Percentiles rank a stretch among this genome's conserved stretches.
phyloP scores from a whole-genome alignment of 2,797 vertebrate species.

The Garrulus glandarius region DNA sequence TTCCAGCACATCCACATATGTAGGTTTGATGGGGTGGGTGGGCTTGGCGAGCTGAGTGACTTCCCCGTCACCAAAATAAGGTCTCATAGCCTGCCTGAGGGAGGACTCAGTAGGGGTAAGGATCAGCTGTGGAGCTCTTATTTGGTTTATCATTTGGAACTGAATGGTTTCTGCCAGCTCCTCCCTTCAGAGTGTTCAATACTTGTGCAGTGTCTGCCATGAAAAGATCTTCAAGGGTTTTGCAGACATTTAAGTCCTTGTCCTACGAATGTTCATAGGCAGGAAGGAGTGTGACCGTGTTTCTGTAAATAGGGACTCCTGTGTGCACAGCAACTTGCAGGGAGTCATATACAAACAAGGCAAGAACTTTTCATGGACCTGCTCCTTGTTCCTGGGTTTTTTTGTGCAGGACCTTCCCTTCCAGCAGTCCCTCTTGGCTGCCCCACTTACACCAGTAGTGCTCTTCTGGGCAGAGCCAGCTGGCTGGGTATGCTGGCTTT shows the following conservation, averaged over 20 bases:
- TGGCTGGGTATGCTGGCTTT: neutral
- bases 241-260: neutral
- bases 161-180: neutral
- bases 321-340: accelerated
- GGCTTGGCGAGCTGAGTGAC: neutral
- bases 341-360: neutral
- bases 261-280: neutral
- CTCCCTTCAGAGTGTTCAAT: neutral
- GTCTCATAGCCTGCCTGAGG: neutral
- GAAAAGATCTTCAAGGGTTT: neutral
- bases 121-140: neutral
- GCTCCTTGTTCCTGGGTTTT: neutral
- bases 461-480: neutral
- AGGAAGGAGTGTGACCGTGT: neutral
- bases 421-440: neutral
- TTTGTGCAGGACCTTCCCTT: neutral
- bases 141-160: neutral
- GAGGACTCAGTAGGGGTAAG: neutral
- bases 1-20: accelerated
- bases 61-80: neutral
- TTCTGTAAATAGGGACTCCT: neutral
- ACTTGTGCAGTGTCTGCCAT: neutral
- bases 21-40: neutral
- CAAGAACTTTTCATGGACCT: neutral
- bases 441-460: accelerated